Percentiles rank a stretch among this genome's conserved stretches.
Conservation (phyloP, 2,888 invertebrate genomes). For the Scelioninae gen. 2 region DNA sequence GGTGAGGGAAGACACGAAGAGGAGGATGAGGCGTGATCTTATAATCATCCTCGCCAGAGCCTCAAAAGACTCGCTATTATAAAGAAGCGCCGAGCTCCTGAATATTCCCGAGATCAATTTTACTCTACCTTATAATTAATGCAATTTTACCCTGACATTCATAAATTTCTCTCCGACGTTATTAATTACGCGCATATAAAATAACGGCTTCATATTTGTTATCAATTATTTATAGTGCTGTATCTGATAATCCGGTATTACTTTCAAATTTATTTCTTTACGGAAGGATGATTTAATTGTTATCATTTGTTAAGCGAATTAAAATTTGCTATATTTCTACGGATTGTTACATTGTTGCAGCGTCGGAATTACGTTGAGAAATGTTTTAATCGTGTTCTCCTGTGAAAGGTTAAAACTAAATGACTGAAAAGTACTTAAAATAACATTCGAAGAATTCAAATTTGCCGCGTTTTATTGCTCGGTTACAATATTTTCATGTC, state of each 20-base stretch:
- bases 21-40: slow-evolving; percentile 33
- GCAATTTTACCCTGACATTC: slow-evolving; percentile 48
- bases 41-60: slow-evolving; percentile 40
- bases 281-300: neutral
- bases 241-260: slow-evolving; percentile 30
- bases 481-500: neutral
- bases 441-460: too few relatives aligned
- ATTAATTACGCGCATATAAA: slow-evolving; percentile 49
- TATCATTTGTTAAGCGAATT: slow-evolving; percentile 3
- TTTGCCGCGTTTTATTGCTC: neutral
- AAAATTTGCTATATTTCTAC: too few relatives aligned
- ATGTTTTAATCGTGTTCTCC: too few relatives aligned
- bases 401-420: too few relatives aligned
- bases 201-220: slow-evolving; percentile 40
- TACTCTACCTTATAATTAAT: slow-evolving; percentile 43
- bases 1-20: neutral
- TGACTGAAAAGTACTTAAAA: too few relatives aligned
- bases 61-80: slow-evolving; percentile 44
- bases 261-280: slow-evolving; percentile 23
- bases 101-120: slow-evolving; percentile 54
- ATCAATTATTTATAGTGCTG: slow-evolving; percentile 31
- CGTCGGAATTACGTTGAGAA: too few relatives aligned
- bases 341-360: too few relatives aligned
- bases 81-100: slow-evolving; percentile 40
- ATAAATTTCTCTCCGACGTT: slow-evolving; percentile 35